Percentiles rank a stretch among this genome's conserved stretches.
Evolutionary conservation across 2,888 invertebrate species (phyloP).

Genomic region (Ptilodon capucinus): DNA sequence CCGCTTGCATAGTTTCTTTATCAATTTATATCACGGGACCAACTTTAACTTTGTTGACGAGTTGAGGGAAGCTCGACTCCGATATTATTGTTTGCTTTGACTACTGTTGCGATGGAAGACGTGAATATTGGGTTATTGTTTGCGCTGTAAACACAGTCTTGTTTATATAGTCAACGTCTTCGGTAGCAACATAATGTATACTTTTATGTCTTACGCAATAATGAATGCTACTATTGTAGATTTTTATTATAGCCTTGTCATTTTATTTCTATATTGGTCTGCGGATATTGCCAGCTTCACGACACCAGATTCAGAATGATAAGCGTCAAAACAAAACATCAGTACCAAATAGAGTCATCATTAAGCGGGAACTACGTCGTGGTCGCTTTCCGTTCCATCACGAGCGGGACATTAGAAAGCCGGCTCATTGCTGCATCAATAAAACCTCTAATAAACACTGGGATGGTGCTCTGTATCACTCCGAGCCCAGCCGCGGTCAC

Average conservation of each 20-base stretch:
- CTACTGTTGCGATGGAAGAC: conserved; percentile 9
- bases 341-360: conserved; percentile 16
- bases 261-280: conserved; percentile 4
- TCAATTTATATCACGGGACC: conserved; percentile 42
- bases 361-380: conserved; percentile 25
- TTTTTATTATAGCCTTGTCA: not conserved
- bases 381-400: conserved; percentile 15
- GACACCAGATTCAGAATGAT: conserved; percentile 5
- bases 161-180: not conserved
- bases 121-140: not conserved
- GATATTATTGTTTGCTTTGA: conserved; percentile 24
- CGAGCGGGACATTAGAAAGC: conserved; percentile 23
- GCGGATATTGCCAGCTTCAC: not conserved
- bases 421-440: conserved; percentile 15
- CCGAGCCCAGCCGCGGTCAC: conserved; percentile 17
- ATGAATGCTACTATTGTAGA: no score
- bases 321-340: conserved; percentile 13
- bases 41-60: conserved; percentile 36
- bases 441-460: conserved; percentile 31
- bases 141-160: not conserved
- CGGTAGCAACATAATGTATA: no score
- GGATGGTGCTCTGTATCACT: conserved; percentile 9
- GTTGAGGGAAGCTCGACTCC: conserved; percentile 14
- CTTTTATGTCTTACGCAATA: no score
- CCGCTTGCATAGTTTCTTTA: conserved; percentile 51